phyloP scores from a whole-genome alignment of 2,113 vertebrate genomes.

The Holacanthus passer region DNA sequence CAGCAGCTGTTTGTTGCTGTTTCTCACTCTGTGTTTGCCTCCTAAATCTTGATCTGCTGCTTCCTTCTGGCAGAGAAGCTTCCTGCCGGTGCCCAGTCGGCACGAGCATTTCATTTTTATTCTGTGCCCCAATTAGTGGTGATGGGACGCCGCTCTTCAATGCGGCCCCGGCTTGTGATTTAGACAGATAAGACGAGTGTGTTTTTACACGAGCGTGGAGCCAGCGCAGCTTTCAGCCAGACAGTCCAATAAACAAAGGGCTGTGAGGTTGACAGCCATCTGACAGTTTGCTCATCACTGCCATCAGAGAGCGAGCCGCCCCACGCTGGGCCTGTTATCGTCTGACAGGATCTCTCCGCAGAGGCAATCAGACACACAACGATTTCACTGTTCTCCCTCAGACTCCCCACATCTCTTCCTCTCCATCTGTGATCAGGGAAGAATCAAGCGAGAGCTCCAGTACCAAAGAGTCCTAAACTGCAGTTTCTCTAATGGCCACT shows the following conservation, averaged over 20 bases:
- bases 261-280: conserved; percentile 28
- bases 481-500: not conserved
- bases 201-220: conserved; percentile 6
- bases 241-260: conserved; percentile 18
- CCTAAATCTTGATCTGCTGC: not conserved
- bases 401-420: conserved; percentile 1
- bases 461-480: not conserved
- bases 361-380: conserved; percentile 27
- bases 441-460: not conserved
- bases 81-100: not conserved
- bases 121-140: conserved; percentile 17
- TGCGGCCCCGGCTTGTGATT: conserved; percentile 2
- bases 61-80: not conserved
- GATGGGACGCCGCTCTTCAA: not conserved
- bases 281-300: conserved; percentile 27
- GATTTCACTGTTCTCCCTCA: not conserved
- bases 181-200: not conserved
- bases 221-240: not conserved
- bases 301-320: conserved; percentile 11
- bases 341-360: conserved; percentile 35
- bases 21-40: not conserved
- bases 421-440: not conserved
- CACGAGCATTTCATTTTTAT: not conserved
- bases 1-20: not conserved
- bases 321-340: conserved; percentile 34